phyloP scores from a whole-genome alignment of 2,797 vertebrate genomes.

The Onychomys leucogaster region DNA sequence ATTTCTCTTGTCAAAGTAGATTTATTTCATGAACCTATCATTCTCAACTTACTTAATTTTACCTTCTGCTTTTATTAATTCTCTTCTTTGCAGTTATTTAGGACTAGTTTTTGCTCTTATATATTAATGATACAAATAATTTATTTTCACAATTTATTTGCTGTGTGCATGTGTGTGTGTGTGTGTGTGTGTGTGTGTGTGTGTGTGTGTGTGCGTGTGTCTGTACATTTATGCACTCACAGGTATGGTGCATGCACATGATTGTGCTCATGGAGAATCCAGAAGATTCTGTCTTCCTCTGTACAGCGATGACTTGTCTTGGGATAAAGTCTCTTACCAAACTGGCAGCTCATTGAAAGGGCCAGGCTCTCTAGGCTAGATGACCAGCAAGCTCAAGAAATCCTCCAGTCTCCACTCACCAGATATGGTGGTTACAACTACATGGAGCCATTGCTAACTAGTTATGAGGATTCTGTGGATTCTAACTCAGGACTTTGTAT shows the following conservation, averaged over 20 bases:
- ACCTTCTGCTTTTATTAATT: neutral
- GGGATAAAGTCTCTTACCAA: neutral
- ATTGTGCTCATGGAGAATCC: neutral
- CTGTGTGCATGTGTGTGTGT: neutral
- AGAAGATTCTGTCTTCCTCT: neutral
- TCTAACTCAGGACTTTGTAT: neutral
- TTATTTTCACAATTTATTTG: constrained; percentile 3
- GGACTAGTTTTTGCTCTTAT: neutral
- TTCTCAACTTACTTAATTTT: neutral
- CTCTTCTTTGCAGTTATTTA: neutral
- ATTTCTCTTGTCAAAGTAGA: neutral
- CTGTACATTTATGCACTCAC: neutral
- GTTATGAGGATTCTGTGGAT: neutral
- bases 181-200: neutral
- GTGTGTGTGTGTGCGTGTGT: neutral
- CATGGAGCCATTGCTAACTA: neutral
- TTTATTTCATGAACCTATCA: neutral
- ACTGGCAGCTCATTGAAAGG: neutral
- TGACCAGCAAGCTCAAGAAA: neutral
- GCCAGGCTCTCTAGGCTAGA: neutral
- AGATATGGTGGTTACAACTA: neutral
- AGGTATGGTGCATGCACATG: too few relatives aligned
- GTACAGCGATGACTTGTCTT: neutral
- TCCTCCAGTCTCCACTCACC: neutral
- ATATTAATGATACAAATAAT: neutral